Percentiles rank a stretch among this genome's conserved stretches.
phyloP scores from a whole-genome alignment of 1,140 invertebrate species.

The Hylaeus anthracinus region DNA sequence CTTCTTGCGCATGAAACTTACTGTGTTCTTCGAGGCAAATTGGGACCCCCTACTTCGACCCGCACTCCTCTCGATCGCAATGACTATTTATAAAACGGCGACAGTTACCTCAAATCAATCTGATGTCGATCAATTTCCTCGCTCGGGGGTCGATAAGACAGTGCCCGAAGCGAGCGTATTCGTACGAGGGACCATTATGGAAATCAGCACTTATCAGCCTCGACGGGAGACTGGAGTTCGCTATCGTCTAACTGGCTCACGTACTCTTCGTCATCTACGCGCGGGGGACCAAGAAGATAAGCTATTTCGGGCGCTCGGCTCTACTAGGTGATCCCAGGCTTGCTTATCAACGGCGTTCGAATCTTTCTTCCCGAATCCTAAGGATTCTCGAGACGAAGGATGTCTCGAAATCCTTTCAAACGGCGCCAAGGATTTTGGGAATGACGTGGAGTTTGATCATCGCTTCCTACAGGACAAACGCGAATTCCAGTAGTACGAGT shows the following conservation, averaged over 20 bases:
- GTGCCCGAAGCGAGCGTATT: constrained; percentile 55
- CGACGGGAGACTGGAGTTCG: constrained; percentile 55
- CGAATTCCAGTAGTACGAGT: background rate
- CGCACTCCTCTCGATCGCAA: background rate
- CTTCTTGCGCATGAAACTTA: too few relatives aligned
- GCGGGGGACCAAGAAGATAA: constrained; percentile 52
- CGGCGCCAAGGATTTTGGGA: background rate
- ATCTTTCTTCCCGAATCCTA: constrained; percentile 6
- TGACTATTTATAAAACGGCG: background rate
- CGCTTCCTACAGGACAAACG: background rate
- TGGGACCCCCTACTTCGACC: background rate
- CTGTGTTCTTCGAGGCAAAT: background rate
- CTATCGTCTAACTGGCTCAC: constrained; percentile 60
- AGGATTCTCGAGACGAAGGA: constrained; percentile 5
- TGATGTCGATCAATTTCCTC: constrained; percentile 11
- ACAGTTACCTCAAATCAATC: constrained; percentile 16
- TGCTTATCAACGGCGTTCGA: constrained; percentile 48
- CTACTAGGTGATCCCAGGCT: constrained; percentile 35
- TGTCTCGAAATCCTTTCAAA: background rate
- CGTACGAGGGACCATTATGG: constrained; percentile 70
- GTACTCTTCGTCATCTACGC: constrained; percentile 60
- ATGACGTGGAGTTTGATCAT: constrained; percentile 17
- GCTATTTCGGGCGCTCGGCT: constrained; percentile 50
- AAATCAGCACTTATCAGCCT: constrained; percentile 70
- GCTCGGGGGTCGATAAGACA: constrained; percentile 24